Evolutionary conservation across 2,797 vertebrate species (phyloP), one percentile per base, ranked within the genome.

Genomic region (Phyllotis vaccarum): DNA sequence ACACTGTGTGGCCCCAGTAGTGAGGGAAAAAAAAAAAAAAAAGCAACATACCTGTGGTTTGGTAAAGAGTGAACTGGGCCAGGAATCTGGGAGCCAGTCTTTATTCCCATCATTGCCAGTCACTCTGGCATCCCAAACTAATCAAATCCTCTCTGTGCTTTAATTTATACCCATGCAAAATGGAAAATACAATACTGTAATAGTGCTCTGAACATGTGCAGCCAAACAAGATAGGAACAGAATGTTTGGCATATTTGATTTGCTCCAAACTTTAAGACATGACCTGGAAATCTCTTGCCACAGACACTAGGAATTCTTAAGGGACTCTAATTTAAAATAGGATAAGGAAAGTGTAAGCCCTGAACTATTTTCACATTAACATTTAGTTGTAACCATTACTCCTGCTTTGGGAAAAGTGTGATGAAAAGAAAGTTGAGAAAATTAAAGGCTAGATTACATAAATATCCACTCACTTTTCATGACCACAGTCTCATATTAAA

Each of bases 141-240:
- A 97, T 97, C 97, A 97, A 95, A 97, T 96, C 92, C 54, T 88
- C 89, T 96, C 96, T 91, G 93, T 95, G 64, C 89, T 97, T 97
- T 97, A 95, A 97, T 97, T 97, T 96, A 94, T 96, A 97, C 83
- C 97, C 96, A 60, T 96, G 96, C 83, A 96, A 97, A 97, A 97
- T 97, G 95, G 93, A 97, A 97, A 97, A 97, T 93, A 97, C 95
- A 96, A 97, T 97, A 94, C 91, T 90, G 49, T 95, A 93, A 95
- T 31, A 27, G 90, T 96, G 93, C 92, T 94, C 90, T 85, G 94
- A 93, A 93, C 96, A 94, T 0, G 0, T 7, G 0, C 82, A 95
- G 96, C 86, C 93, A 96, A 92, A 95, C 95, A 91, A 94, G 79
- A 89, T 96, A 88, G 78, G 91, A 97, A 95, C 92, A 96, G 64